A percentile compares a stretch with the other conserved stretches of the same genome.
phyloP scores from a whole-genome alignment of 2,888 invertebrate species.

The Heliconius ismenius region DNA sequence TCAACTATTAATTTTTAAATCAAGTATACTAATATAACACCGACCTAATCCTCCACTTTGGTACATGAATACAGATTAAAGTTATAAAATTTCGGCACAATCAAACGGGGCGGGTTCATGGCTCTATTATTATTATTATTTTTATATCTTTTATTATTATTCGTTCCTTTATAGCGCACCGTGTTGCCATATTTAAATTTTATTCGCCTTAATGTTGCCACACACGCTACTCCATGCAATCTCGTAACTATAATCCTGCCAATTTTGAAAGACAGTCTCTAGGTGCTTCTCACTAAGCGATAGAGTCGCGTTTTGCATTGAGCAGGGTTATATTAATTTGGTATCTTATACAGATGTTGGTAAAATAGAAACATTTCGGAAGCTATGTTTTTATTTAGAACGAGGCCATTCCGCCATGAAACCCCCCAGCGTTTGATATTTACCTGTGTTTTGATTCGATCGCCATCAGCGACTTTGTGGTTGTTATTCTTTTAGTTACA shows the following conservation, averaged over 20 bases:
- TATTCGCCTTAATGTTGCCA: constrained; percentile 80
- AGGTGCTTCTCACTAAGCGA: constrained; percentile 41
- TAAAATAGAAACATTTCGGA: constrained; percentile 75
- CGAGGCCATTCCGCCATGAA: constrained; percentile 67
- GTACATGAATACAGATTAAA: constrained; percentile 7
- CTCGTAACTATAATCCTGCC: constrained; percentile 70
- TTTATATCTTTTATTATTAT: constrained; percentile 70
- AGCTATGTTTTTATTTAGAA: constrained; percentile 81
- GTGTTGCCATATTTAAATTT: constrained; percentile 81
- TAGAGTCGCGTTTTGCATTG: constrained; percentile 49
- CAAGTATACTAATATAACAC: not conserved
- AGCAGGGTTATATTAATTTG: constrained; percentile 39
- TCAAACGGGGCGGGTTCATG: constrained; percentile 19
- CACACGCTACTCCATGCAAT: constrained; percentile 76
- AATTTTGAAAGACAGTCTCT: constrained; percentile 36
- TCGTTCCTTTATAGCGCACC: constrained; percentile 71
- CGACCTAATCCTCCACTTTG: not conserved
- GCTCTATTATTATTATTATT: constrained; percentile 34
- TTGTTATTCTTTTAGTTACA: constrained; percentile 38
- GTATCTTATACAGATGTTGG: constrained; percentile 66
- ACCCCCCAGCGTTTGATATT: constrained; percentile 62
- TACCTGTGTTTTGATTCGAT: constrained; percentile 73
- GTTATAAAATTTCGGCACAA: constrained; percentile 4
- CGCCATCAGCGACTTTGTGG: constrained; percentile 38
- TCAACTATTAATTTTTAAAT: not conserved